Evolutionary conservation across 1,140 invertebrate species (phyloP).

Genomic region (Sinella curviseta): DNA sequence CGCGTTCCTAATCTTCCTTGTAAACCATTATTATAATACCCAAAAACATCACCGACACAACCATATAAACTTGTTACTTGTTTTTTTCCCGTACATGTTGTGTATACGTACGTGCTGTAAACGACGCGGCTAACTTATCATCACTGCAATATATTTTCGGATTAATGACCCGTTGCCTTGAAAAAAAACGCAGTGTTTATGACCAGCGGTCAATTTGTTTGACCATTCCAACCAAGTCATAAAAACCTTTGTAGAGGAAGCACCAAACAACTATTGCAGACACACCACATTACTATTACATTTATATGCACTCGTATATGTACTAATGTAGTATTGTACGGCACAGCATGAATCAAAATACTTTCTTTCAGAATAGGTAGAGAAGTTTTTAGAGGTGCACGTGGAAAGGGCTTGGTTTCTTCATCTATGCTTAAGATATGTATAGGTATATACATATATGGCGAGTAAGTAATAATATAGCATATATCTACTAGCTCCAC

Average conservation of each 20-base stretch:
- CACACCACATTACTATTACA: background rate
- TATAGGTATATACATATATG: too few species aligned
- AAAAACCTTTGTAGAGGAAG: conserved; percentile 4
- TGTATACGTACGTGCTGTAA: background rate
- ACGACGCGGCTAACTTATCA: background rate
- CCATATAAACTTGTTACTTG: too few species aligned
- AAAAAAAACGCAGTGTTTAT: conserved; percentile 10
- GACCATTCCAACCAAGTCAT: conserved; percentile 16
- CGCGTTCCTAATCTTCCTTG: background rate
- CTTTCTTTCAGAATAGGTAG: too few species aligned
- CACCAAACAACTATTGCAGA: background rate
- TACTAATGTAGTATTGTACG: background rate
- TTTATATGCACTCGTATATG: background rate
- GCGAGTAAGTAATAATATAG: too few species aligned
- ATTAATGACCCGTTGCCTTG: conserved; percentile 19
- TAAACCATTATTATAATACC: background rate
- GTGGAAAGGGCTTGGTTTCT: conserved; percentile 12
- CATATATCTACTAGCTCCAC: too few species aligned
- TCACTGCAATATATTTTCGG: conserved; percentile 19
- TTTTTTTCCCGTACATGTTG: too few species aligned
- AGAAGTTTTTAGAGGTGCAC: background rate
- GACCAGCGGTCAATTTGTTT: conserved; percentile 25
- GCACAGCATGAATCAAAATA: conserved; percentile 10
- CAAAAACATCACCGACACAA: too few species aligned
- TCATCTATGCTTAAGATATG: too few species aligned